Evolutionary conservation across 2,888 invertebrate genomes (phyloP).

Genomic region (Drosophila melanosoma): DNA sequence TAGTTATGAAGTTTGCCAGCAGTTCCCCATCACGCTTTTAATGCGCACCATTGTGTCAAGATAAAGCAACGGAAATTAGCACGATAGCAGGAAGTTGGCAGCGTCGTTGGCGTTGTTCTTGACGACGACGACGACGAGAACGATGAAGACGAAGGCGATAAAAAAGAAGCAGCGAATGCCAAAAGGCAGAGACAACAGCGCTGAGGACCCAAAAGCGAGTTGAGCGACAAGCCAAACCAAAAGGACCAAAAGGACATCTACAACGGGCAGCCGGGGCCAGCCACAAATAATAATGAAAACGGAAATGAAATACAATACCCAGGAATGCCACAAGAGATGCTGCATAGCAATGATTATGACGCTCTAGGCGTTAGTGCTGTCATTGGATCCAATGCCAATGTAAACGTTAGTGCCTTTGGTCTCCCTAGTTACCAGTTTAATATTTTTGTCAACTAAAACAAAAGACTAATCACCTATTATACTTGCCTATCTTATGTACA

Average conservation of each 20-base stretch:
- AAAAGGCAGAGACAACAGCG: slow-evolving; percentile 35
- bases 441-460: slow-evolving; percentile 15
- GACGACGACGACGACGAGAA: slow-evolving; percentile 33
- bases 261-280: slow-evolving; percentile 44
- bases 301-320: slow-evolving; percentile 83
- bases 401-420: slow-evolving; percentile 35
- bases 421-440: slow-evolving; percentile 13
- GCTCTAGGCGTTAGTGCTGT: slow-evolving; percentile 6
- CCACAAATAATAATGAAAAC: slow-evolving; percentile 83
- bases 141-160: slow-evolving; percentile 42
- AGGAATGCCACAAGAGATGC: slow-evolving; percentile 64
- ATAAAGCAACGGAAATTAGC: slow-evolving; percentile 84
- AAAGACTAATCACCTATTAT: neutral
- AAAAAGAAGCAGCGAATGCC: slow-evolving; percentile 52
- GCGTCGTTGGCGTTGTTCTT: slow-evolving; percentile 77
- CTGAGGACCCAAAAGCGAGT: slow-evolving; percentile 47
- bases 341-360: slow-evolving; percentile 43
- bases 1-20: slow-evolving; percentile 64
- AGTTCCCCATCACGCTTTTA: slow-evolving; percentile 72
- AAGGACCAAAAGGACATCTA: slow-evolving; percentile 39
- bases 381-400: slow-evolving; percentile 33
- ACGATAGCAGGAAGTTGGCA: slow-evolving; percentile 84
- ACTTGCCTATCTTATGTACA: neutral
- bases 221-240: slow-evolving; percentile 51
- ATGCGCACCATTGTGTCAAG: slow-evolving; percentile 84